phyloP scores from a whole-genome alignment of 1,140 invertebrate species.

The Platyura marginata region DNA sequence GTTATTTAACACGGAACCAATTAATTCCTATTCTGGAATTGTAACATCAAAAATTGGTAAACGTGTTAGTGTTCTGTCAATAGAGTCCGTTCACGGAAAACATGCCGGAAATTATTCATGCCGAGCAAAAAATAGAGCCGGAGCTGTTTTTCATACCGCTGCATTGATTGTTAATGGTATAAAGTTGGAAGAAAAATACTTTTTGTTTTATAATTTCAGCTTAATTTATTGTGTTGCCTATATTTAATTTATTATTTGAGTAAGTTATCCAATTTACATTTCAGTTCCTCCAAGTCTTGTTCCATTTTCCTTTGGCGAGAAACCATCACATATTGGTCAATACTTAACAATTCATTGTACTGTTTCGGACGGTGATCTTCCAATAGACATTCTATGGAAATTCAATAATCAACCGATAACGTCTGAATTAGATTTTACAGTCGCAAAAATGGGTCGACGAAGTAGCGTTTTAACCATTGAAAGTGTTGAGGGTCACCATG shows the following conservation, averaged over 20 bases:
- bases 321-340: conserved; percentile 39
- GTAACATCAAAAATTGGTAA: conserved; percentile 51
- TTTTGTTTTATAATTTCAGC: conserved; percentile 4
- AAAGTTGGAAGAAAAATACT: conserved; percentile 12
- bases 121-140: conserved; percentile 53
- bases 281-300: conserved; percentile 40
- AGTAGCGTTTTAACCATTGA: conserved; percentile 53
- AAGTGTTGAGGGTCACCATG: conserved; percentile 38
- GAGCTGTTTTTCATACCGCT: conserved; percentile 43
- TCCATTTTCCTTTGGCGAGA: conserved; percentile 39
- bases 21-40: conserved; percentile 43
- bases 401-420: conserved; percentile 37
- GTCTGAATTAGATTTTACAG: conserved; percentile 24
- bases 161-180: conserved; percentile 58
- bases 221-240: not conserved
- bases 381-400: conserved; percentile 60
- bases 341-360: conserved; percentile 38
- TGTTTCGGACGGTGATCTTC: conserved; percentile 59
- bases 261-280: not conserved
- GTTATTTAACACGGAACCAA: conserved; percentile 41
- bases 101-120: conserved; percentile 64
- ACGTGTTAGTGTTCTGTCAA: conserved; percentile 53
- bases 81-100: conserved; percentile 49
- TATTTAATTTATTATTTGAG: no score
- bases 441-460: conserved; percentile 24